Evolutionary conservation across 2,113 vertebrate species (phyloP), one percentile per base, ranked within the genome.

Genomic region (Anoura caudifer): DNA sequence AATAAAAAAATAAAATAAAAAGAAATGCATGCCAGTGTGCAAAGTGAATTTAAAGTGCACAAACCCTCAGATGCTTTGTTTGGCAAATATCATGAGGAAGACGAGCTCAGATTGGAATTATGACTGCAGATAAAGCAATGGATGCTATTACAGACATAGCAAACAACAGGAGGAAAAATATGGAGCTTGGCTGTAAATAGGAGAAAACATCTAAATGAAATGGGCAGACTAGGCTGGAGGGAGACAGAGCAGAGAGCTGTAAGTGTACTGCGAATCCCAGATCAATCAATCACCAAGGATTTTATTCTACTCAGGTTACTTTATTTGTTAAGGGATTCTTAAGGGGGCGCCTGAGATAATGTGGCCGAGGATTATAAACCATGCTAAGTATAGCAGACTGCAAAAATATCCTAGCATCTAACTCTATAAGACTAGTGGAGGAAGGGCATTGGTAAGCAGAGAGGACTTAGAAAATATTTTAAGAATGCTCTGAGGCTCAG

Each of bases 401-500:
- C 28, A 72, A 96, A 98, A 97, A 94, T 97, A 97, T 36, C 94
- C 75, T 47, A 93, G 87, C 38, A 14, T 92, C 88, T 36, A 69
- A n/a, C 67, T 93, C 79, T 79, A 19, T 65, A 79, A 70, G 69
- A 47, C 59, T 52, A 76, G 82, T 22, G 16, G 80, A 92, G 47
- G 91, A 96, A 96, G 67, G 73, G 69, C 73, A 77, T 91, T 75
- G 89, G 93, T 83, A 95, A 94, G 69, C 24, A 76, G 73, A 96
- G 85, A 96, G 76, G 47, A 86, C 88, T 92, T 75, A 83, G 93
- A 52, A 98, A 96, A 89, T 95, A 98, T 97, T 93, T 87, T 56
- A 97, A 95, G 96, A 98, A 98, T 97, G 95, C 63, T 95, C 91
- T 87, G 86, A 95, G 95, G 88, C 92, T 96, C 92, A 28, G 86